Base-by-base conservation (phyloP, 2,113 vertebrate species). In the Centrocercus urophasianus region DNA sequence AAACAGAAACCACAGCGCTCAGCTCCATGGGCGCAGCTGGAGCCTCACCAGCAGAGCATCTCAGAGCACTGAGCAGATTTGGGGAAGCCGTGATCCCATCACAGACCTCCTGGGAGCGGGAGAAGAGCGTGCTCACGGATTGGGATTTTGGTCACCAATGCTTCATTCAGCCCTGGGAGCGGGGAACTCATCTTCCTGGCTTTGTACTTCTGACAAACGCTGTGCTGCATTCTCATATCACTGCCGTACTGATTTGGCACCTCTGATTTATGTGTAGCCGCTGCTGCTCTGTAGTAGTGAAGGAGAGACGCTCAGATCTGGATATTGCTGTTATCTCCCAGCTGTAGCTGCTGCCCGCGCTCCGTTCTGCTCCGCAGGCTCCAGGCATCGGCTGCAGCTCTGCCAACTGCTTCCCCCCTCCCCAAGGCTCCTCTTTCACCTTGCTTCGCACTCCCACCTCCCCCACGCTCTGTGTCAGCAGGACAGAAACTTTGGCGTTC, bases 61-160 rank as follows among this genome's bases (percentile, higher is more conserved):
- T 86, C 89, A 71, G 91, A 92, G 63, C 1, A 2, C 66, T 0
- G 74, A 47, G 15, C 19, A 25, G 83, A 14, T 66, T 60, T 82
- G 25, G 92, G 71, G 73, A 75, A 93, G 76, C 47, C 74, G 8
- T 89, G 94, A 89, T 82, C 94, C 95, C 89, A 88, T 88, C 38
- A 3, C 19, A 36, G 40, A 73, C 38, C 78, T 79, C 78, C 82
- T 12, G 50, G 81, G 87, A 80, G 13, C 0, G 1, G 25, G 59
- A 72, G 45, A 25, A 56, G 83, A 85, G 82, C 56, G 28, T 70
- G 27, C 56, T 93, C 65, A 8, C 0, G 12, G 76, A 56, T 27
- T 47, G 22, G 59, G 90, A 81, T 52, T 14, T 12, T 11, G 32
- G 17, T 69, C 77, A 34, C 52, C 64, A 86, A 72, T 71, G 11